phyloP scores from a whole-genome alignment of 2,888 invertebrate genomes.

The Stenchaetothrips biformis region DNA sequence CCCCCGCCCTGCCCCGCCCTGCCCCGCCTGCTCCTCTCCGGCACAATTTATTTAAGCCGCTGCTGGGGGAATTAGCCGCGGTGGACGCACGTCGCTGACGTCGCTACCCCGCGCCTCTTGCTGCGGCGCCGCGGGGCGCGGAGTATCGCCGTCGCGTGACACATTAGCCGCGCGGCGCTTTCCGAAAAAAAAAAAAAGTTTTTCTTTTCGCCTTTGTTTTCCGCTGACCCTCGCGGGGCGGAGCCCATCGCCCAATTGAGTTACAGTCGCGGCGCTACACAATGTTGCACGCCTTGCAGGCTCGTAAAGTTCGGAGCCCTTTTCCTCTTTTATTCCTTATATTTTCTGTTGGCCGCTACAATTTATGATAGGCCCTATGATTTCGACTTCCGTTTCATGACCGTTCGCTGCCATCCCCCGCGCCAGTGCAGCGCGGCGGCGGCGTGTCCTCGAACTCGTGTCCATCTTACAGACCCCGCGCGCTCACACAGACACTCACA shows the following conservation, averaged over 20 bases:
- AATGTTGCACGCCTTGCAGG: not conserved
- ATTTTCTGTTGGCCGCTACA: not conserved
- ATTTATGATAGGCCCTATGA: not conserved
- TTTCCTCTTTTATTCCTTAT: not conserved
- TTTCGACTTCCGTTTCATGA: not conserved
- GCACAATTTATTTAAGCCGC: not conserved
- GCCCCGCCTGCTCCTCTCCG: not conserved
- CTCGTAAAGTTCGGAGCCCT: not conserved
- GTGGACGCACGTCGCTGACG: no score
- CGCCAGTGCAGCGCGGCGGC: not conserved
- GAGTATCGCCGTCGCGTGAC: not conserved
- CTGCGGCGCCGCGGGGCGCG: no score
- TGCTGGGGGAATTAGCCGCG: no score
- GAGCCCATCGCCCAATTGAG: no score
- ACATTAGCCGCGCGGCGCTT: not conserved
- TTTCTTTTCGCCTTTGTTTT: not conserved
- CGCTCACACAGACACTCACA: not conserved
- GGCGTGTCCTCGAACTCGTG: no score
- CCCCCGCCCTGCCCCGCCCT: not conserved
- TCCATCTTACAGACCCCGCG: no score
- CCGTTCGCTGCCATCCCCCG: not conserved
- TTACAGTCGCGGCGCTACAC: not conserved
- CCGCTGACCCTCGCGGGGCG: no score
- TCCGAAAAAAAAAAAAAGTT: not conserved
- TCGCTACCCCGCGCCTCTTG: no score